These are phyloP conservation scores for Thryonomys swinderianus DNA, from an alignment of 2,113 vertebrate species.

Conservation along the genomic window DNA sequence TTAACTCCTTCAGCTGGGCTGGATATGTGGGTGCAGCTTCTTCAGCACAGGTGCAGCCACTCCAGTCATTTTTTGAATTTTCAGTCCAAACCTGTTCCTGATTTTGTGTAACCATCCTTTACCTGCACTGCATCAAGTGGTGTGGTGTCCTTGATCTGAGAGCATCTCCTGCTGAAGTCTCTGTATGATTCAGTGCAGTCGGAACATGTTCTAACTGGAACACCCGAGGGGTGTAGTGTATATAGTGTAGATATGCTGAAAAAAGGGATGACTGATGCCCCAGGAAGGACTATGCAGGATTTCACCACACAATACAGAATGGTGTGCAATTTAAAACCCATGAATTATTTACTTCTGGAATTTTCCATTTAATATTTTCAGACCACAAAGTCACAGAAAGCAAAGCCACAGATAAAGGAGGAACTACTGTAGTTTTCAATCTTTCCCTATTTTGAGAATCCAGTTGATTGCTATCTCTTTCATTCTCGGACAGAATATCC, in stretches of 20 bases:
- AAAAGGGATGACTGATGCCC: not conserved
- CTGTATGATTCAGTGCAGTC: not conserved
- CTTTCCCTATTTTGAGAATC: conserved; percentile 50
- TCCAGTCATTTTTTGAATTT: not conserved
- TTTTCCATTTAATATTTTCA: not conserved
- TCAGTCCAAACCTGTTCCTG: not conserved
- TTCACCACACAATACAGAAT: not conserved
- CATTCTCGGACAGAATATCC: not conserved
- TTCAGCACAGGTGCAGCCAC: not conserved
- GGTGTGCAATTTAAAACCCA: not conserved
- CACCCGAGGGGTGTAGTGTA: not conserved
- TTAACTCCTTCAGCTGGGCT: not conserved
- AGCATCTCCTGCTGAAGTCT: not conserved
- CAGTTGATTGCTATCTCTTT: conserved; percentile 2
- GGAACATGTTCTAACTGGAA: not conserved
- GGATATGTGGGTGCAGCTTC: not conserved
- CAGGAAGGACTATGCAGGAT: not conserved
- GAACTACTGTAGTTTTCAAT: not conserved
- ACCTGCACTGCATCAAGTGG: no score
- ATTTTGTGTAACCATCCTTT: not conserved
- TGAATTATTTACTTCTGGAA: not conserved
- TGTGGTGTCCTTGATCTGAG: not conserved
- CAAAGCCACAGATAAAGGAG: not conserved
- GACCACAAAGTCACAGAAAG: not conserved
- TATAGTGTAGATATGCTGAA: not conserved